phyloP scores from a whole-genome alignment of 1,140 invertebrate genomes.

The Amphibalanus amphitrite region DNA sequence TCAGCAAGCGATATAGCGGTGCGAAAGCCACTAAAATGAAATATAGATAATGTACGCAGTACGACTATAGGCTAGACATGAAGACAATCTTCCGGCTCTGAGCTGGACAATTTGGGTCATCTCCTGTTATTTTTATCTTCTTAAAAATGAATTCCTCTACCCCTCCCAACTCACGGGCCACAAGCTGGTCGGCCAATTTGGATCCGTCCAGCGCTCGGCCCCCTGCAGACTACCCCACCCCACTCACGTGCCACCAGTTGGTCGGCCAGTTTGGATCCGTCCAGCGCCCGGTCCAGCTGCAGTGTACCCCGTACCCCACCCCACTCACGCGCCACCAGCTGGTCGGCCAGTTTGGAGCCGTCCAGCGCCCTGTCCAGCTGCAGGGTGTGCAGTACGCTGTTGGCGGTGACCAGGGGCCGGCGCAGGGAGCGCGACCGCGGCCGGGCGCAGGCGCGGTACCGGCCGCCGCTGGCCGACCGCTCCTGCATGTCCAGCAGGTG shows the following conservation, averaged over 20 bases:
- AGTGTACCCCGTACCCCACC: constrained; percentile 20
- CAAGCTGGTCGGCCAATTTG: too few relatives aligned
- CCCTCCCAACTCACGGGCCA: constrained; percentile 1
- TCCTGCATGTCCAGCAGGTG: constrained; percentile 35
- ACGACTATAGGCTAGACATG: too few relatives aligned
- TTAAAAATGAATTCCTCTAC: too few relatives aligned
- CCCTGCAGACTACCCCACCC: background rate
- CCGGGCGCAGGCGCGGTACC: constrained; percentile 11
- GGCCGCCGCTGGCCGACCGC: constrained; percentile 10
- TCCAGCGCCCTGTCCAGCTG: constrained; percentile 17
- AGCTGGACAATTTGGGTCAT: too few relatives aligned
- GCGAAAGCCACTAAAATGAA: too few relatives aligned
- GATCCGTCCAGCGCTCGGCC: background rate
- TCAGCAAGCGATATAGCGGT: too few relatives aligned
- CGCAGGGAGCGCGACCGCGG: constrained; percentile 17
- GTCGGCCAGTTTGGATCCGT: background rate
- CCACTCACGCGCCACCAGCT: background rate
- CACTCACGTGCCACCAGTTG: too few relatives aligned
- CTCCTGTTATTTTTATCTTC: too few relatives aligned
- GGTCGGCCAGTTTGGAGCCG: background rate
- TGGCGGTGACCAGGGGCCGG: constrained; percentile 11
- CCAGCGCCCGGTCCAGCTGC: constrained; percentile 17
- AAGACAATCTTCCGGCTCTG: too few relatives aligned
- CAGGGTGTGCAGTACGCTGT: constrained; percentile 20
- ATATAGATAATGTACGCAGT: too few relatives aligned